Conservation (phyloP, 2,888 invertebrate genomes). For the Pristionchus arcanus region DNA sequence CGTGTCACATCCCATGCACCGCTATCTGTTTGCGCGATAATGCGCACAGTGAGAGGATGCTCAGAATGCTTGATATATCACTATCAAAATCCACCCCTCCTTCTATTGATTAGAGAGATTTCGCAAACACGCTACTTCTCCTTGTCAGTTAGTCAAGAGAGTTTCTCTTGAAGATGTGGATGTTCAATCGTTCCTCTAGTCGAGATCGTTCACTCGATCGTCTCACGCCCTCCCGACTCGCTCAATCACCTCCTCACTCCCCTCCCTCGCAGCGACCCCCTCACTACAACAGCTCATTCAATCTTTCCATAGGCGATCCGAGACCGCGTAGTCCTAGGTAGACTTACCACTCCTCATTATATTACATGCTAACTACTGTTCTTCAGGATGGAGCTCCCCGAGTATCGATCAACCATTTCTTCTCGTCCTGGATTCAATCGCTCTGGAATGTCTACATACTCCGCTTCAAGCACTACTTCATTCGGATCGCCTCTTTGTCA, state of each 20-base stretch:
- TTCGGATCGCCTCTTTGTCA: constrained; percentile 66
- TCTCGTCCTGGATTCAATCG: constrained; percentile 73
- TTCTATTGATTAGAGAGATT: not conserved
- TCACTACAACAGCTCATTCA: constrained; percentile 28
- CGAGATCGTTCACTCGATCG: constrained; percentile 42
- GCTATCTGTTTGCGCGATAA: constrained; percentile 26
- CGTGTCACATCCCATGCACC: not conserved
- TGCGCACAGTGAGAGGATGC: not conserved
- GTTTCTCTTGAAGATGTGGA: not conserved
- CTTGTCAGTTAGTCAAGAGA: constrained; percentile 6
- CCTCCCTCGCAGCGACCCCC: constrained; percentile 2
- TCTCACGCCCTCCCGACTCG: not conserved
- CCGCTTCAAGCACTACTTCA: constrained; percentile 61
- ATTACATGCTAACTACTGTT: not conserved
- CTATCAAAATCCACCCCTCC: constrained; percentile 16
- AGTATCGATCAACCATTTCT: constrained; percentile 69
- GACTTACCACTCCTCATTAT: not conserved
- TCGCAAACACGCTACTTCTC: not conserved
- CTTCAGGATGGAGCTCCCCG: constrained; percentile 56
- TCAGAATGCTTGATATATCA: constrained; percentile 7
- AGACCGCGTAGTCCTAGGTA: constrained; percentile 7
- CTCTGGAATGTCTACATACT: constrained; percentile 57
- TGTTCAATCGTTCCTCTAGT: constrained; percentile 23
- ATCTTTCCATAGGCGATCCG: constrained; percentile 36
- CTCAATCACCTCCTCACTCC: constrained; percentile 8